A percentile compares a stretch with the other conserved stretches of the same genome.
phyloP scores from a whole-genome alignment of 2,888 invertebrate genomes.

The Xylocampa areola region DNA sequence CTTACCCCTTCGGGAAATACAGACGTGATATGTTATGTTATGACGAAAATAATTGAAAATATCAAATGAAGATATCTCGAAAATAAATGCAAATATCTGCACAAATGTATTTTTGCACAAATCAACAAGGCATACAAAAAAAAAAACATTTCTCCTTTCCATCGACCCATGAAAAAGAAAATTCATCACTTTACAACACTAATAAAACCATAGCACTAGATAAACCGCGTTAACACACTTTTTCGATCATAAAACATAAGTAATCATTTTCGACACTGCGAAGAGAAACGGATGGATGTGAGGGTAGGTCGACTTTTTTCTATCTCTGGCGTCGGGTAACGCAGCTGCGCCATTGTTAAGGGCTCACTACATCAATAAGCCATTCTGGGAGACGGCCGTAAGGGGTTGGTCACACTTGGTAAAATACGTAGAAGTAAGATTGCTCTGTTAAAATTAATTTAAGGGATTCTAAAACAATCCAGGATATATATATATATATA shows the following conservation, averaged over 20 bases:
- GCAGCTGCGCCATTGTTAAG: conserved; percentile 79
- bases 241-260: conserved; percentile 51
- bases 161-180: conserved; percentile 19
- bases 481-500: too few relatives aligned
- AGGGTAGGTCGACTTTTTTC: conserved; percentile 64
- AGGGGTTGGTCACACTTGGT: conserved; percentile 60
- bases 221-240: conserved; percentile 45
- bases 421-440: not conserved
- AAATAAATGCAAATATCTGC: too few relatives aligned
- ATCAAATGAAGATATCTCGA: too few relatives aligned
- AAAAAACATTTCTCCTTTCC: too few relatives aligned
- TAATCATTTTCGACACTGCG: conserved; percentile 54
- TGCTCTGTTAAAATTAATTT: too few relatives aligned
- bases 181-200: conserved; percentile 30
- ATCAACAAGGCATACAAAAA: too few relatives aligned
- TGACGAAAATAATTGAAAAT: too few relatives aligned
- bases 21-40: too few relatives aligned
- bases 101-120: too few relatives aligned
- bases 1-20: too few relatives aligned
- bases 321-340: conserved; percentile 60
- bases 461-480: too few relatives aligned
- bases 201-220: conserved; percentile 38
- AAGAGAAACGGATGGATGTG: conserved; percentile 51
- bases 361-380: conserved; percentile 84
- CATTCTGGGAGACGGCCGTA: conserved; percentile 74